Percentiles rank a stretch among this genome's conserved stretches.
Conservation (phyloP, 2,113 vertebrate genomes). For the Dasyurus viverrinus region DNA sequence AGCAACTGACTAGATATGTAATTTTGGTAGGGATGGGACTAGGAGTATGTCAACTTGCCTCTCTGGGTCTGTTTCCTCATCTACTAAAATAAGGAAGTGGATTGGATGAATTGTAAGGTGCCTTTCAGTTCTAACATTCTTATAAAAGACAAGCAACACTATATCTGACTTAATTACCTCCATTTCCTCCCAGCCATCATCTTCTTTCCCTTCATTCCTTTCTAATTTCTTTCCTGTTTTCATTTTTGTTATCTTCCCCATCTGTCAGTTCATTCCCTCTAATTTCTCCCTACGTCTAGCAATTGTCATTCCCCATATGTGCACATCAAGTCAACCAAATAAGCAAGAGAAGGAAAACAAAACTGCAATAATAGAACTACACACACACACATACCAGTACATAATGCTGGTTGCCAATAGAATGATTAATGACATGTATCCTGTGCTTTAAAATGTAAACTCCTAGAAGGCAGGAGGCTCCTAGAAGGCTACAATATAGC, state of each 20-base stretch:
- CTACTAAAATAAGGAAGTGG: neutral
- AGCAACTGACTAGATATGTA: neutral
- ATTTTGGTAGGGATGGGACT: neutral
- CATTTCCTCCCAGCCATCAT: neutral
- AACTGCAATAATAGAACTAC: slow-evolving; percentile 41
- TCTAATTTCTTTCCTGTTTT: slow-evolving; percentile 33
- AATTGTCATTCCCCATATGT: slow-evolving; percentile 73
- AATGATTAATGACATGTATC: neutral
- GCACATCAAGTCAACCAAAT: slow-evolving; percentile 54
- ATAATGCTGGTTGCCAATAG: neutral
- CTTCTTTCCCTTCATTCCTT: slow-evolving; percentile 48
- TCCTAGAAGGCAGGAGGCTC: neutral
- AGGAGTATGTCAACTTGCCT: neutral
- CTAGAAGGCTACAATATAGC: too few relatives aligned
- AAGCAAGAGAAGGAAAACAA: slow-evolving; percentile 58
- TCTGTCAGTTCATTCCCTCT: slow-evolving; percentile 61
- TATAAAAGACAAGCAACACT: neutral
- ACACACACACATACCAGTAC: neutral
- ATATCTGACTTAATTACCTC: slow-evolving; percentile 31
- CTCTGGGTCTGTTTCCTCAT: neutral
- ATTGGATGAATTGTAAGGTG: neutral
- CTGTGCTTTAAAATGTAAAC: neutral
- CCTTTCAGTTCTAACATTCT: neutral
- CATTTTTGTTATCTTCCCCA: slow-evolving; percentile 43
- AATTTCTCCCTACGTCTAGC: slow-evolving; percentile 65